These are phyloP conservation scores for Tetragnatha versicolor DNA, from an alignment of 1,140 invertebrate genomes.

Conservation along the genomic window DNA sequence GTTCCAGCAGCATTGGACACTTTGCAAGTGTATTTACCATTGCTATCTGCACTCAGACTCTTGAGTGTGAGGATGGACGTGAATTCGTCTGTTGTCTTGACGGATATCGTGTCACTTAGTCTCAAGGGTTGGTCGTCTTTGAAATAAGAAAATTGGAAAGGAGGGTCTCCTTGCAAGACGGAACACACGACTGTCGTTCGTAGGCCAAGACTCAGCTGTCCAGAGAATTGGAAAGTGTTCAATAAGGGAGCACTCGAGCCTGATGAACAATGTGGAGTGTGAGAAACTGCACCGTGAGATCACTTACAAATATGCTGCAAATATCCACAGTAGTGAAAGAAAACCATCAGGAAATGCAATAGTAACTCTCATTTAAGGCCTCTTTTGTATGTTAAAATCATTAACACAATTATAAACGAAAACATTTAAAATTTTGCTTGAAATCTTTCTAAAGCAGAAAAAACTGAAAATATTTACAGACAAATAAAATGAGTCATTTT, in stretches of 20 bases:
- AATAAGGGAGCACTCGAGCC: constrained; percentile 28
- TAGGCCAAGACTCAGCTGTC: constrained; percentile 73
- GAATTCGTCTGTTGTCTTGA: constrained; percentile 7
- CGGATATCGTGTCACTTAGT: background rate
- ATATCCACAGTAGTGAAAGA: too few species aligned
- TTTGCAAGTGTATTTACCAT: constrained; percentile 58
- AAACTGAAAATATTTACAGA: too few species aligned
- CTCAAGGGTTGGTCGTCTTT: constrained; percentile 45
- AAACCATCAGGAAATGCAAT: too few species aligned
- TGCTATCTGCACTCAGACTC: constrained; percentile 30
- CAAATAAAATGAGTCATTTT: too few species aligned
- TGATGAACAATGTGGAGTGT: too few species aligned
- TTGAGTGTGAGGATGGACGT: constrained; percentile 21
- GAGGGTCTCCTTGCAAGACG: constrained; percentile 57
- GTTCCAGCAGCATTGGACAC: constrained; percentile 52
- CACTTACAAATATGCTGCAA: too few species aligned
- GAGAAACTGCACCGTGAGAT: too few species aligned
- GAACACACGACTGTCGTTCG: constrained; percentile 68
- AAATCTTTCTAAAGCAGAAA: too few species aligned
- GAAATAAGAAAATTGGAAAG: constrained; percentile 57
- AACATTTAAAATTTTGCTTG: too few species aligned
- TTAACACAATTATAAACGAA: too few species aligned
- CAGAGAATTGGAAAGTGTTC: constrained; percentile 54
- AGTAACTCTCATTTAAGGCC: too few species aligned
- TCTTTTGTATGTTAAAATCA: too few species aligned